Evolutionary conservation across 2,888 invertebrate genomes (phyloP).

Genomic region (Perithous albicinctus): DNA sequence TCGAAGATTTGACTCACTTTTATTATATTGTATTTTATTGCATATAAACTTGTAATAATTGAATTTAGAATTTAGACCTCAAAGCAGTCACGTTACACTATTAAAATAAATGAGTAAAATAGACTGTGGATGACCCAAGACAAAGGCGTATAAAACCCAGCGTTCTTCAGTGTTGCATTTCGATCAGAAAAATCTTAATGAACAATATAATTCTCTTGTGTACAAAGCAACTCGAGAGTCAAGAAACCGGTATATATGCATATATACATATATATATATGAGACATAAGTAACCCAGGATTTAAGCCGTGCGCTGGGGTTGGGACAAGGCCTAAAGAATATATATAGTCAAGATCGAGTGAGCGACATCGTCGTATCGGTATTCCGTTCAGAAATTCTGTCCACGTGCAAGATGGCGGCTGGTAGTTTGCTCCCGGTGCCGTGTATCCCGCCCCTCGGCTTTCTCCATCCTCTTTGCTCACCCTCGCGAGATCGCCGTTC

Average conservation of each 20-base stretch:
- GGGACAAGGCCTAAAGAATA: conserved; percentile 13
- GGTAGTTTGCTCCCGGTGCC: conserved; percentile 81
- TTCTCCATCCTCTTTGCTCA: conserved; percentile 53
- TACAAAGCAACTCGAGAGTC: conserved; percentile 25
- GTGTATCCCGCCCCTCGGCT: conserved; percentile 78
- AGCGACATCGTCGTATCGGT: conserved; percentile 64
- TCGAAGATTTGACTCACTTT: no score
- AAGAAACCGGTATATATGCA: no score
- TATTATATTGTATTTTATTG: no score
- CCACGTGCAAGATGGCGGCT: conserved; percentile 84
- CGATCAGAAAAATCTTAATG: conserved; percentile 12
- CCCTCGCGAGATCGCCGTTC: conserved; percentile 55
- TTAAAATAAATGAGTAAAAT: background rate
- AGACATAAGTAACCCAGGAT: background rate
- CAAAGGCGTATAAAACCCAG: background rate
- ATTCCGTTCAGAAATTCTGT: conserved; percentile 80
- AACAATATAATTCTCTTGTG: conserved; percentile 8
- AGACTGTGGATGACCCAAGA: background rate
- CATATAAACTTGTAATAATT: no score
- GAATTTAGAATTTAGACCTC: no score
- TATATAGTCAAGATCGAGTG: conserved; percentile 1
- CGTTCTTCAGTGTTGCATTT: background rate
- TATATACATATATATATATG: no score
- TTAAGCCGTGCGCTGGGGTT: conserved; percentile 9
- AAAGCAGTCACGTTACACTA: no score